Conservation (phyloP, 2,888 invertebrate species). For the Synanthedon andrenaeformis region DNA sequence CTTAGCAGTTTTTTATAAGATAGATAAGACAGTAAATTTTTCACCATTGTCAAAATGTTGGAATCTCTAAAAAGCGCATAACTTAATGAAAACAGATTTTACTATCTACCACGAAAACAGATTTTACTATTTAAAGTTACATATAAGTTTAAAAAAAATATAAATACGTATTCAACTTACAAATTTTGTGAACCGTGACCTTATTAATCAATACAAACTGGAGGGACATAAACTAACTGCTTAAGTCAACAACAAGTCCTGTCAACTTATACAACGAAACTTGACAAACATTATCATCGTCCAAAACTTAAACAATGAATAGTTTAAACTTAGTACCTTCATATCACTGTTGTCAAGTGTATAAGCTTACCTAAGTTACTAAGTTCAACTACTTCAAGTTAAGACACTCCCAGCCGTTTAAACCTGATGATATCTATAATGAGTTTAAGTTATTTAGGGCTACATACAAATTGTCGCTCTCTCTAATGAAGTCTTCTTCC, state of each 20-base stretch:
- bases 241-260: neutral
- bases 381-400: neutral
- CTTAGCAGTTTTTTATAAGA: no score
- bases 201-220: no score
- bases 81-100: no score
- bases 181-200: no score
- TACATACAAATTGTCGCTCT: neutral
- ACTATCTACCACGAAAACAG: no score
- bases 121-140: no score
- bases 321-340: conserved; percentile 1
- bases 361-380: neutral
- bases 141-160: no score
- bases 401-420: neutral
- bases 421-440: neutral
- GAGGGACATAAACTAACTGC: no score
- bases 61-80: no score
- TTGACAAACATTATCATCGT: conserved; percentile 5
- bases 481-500: neutral
- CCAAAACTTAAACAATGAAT: conserved; percentile 8
- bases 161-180: no score
- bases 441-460: neutral
- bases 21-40: no score
- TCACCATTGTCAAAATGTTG: no score
- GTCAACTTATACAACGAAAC: neutral
- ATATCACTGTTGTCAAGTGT: neutral